Evolutionary conservation across 2,888 invertebrate species (phyloP).

Genomic region (Philonicus albiceps): DNA sequence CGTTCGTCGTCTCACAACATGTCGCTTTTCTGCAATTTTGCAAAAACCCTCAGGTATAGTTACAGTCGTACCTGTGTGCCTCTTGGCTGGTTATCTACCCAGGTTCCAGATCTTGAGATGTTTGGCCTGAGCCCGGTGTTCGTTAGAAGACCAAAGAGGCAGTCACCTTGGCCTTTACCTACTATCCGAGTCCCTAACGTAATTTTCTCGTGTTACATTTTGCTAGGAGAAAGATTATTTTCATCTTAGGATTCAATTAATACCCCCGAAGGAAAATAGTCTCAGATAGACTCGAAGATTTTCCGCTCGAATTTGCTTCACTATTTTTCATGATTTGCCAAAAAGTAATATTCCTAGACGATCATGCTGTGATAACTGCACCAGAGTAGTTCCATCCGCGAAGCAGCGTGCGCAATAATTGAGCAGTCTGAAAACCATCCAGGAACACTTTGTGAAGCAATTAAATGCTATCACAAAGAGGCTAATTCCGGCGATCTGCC

Average conservation of each 20-base stretch:
- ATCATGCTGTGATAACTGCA: background rate
- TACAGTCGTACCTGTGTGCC: background rate
- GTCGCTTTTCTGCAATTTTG: conserved; percentile 38
- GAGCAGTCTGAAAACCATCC: background rate
- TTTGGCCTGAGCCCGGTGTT: background rate
- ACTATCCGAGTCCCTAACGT: background rate
- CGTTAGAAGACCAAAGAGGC: background rate
- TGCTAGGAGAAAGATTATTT: background rate
- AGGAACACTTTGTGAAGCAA: background rate
- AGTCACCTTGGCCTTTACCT: conserved; percentile 39
- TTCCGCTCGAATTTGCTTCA: background rate
- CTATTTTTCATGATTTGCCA: background rate
- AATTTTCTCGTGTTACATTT: background rate
- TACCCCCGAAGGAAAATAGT: background rate
- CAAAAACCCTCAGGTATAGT: conserved; percentile 16
- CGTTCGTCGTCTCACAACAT: conserved; percentile 41
- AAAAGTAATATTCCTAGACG: background rate
- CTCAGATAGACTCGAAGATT: too few species aligned
- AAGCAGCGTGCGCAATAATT: background rate
- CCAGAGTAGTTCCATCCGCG: background rate
- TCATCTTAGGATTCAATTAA: background rate
- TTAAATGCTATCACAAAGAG: background rate
- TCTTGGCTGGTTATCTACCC: background rate
- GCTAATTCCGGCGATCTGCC: background rate
- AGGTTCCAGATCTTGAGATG: background rate